phyloP scores from a whole-genome alignment of 2,113 vertebrate species.

The Helogale parvula region DNA sequence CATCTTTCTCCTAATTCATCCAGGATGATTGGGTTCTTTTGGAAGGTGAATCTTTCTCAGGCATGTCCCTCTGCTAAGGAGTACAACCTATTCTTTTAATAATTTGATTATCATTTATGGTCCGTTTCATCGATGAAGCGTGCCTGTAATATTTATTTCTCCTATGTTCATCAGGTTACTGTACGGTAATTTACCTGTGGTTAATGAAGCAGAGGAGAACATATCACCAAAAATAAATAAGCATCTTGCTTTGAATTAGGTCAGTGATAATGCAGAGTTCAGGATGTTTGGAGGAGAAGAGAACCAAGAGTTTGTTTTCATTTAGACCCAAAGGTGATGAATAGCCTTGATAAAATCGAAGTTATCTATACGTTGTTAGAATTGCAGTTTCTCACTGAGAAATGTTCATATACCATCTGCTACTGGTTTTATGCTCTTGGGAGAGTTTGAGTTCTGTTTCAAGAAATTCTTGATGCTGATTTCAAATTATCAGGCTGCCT shows the following conservation, averaged over 20 bases:
- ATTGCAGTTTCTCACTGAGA: conserved; percentile 53
- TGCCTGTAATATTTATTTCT: conserved; percentile 15
- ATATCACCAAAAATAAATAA: not conserved
- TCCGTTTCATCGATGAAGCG: conserved; percentile 13
- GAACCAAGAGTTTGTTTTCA: conserved; percentile 6
- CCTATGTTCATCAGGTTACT: not conserved
- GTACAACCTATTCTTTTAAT: not conserved
- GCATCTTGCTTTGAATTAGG: conserved; percentile 34
- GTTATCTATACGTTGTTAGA: conserved; percentile 54
- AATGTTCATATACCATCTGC: conserved; percentile 27
- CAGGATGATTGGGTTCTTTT: conserved; percentile 36
- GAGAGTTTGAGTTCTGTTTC: conserved; percentile 28
- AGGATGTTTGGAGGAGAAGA: conserved; percentile 2
- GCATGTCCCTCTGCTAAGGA: not conserved
- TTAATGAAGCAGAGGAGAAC: conserved; percentile 52
- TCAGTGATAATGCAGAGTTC: conserved; percentile 21
- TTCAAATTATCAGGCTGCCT: conserved; percentile 18
- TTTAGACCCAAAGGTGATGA: conserved; percentile 33
- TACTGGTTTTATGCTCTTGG: conserved; percentile 34
- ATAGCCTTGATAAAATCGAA: conserved; percentile 43
- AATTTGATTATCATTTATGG: conserved; percentile 2
- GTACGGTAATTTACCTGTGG: not conserved
- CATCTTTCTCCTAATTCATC: not conserved
- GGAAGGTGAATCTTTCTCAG: conserved; percentile 37
- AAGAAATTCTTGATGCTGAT: not conserved